Conservation (phyloP, 2,113 vertebrate species). For the Corythornis madagascariensis region DNA sequence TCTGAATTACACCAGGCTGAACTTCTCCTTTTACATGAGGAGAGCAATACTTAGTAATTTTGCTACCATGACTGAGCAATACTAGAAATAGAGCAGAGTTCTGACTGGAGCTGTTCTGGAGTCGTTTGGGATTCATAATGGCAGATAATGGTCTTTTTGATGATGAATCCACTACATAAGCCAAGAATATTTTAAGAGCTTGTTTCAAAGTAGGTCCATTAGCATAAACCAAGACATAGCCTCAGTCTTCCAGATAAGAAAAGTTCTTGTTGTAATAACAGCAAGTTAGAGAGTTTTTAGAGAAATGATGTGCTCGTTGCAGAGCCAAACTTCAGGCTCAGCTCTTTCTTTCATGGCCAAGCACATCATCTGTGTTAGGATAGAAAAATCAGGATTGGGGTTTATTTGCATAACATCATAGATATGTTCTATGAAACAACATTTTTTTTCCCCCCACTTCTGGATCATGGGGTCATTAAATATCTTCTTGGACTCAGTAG, state of each 20-base stretch:
- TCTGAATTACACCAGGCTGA: background rate
- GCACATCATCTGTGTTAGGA: background rate
- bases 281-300: background rate
- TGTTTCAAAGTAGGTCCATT: slow-evolving; percentile 33
- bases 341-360: background rate
- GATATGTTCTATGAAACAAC: background rate
- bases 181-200: slow-evolving; percentile 49
- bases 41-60: slow-evolving; percentile 16
- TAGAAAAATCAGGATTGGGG: background rate
- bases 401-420: background rate
- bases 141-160: slow-evolving; percentile 53
- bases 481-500: background rate
- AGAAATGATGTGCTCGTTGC: background rate
- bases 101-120: slow-evolving; percentile 23
- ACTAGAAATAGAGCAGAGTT: slow-evolving; percentile 24
- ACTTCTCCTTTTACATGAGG: background rate
- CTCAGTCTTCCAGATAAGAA: background rate
- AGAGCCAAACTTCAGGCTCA: background rate
- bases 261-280: slow-evolving; percentile 15
- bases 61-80: slow-evolving; percentile 37
- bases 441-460: background rate
- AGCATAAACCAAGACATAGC: background rate
- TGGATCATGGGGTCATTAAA: background rate
- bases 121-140: slow-evolving; percentile 42
- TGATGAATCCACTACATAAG: slow-evolving; percentile 32